These are phyloP conservation scores for Microtus ochrogaster DNA, from an alignment of 2,113 vertebrate genomes.

Conservation along the genomic window DNA sequence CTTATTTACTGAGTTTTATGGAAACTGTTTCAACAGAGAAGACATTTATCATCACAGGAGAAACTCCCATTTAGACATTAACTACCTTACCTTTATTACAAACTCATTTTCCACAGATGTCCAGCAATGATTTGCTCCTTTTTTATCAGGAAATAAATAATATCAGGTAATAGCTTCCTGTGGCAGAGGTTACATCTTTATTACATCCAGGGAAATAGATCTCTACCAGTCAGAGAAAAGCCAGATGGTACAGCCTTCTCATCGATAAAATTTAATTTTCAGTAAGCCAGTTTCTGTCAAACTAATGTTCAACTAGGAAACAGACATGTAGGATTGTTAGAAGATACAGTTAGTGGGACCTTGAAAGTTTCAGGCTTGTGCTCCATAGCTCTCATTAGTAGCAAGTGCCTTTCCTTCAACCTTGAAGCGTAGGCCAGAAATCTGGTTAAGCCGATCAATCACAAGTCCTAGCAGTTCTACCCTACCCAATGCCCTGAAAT, in stretches of 20 bases:
- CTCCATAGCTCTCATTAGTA: background rate
- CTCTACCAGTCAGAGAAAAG: constrained; percentile 85
- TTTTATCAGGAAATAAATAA: constrained; percentile 87
- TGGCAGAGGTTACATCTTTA: constrained; percentile 88
- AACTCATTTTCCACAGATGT: constrained; percentile 87
- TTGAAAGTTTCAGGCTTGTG: background rate
- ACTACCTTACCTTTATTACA: constrained; percentile 86
- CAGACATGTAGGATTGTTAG: constrained; percentile 27
- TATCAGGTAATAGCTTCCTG: constrained; percentile 87
- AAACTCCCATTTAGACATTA: constrained; percentile 84
- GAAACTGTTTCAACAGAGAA: constrained; percentile 79
- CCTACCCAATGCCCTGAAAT: background rate
- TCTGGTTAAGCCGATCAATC: background rate
- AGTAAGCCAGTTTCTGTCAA: constrained; percentile 82
- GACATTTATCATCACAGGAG: constrained; percentile 82
- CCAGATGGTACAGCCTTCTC: constrained; percentile 88
- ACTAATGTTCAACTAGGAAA: constrained; percentile 79
- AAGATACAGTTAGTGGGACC: constrained; percentile 47
- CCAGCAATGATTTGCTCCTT: constrained; percentile 85
- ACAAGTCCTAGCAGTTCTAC: background rate
- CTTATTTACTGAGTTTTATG: constrained; percentile 79
- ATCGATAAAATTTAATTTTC: constrained; percentile 87
- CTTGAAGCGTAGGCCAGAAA: constrained; percentile 31
- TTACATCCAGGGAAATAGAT: constrained; percentile 86
- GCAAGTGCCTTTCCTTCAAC: background rate